Conservation (phyloP, 2,797 vertebrate genomes). For the Morelia viridis region DNA sequence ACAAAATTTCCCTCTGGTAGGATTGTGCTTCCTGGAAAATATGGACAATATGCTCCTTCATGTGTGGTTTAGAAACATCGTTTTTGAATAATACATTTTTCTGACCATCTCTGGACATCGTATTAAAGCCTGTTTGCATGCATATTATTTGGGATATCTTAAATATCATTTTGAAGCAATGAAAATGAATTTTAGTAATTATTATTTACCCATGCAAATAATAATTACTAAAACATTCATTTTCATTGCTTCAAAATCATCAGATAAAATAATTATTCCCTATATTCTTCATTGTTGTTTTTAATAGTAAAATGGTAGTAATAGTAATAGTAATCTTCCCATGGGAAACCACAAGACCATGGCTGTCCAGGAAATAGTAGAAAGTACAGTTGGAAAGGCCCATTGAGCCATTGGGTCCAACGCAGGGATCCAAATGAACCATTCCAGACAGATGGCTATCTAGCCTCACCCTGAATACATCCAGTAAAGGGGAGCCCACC, state of each 20-base stretch:
- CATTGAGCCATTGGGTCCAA: background rate
- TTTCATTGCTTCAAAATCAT: too few relatives aligned
- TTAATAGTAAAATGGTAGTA: too few relatives aligned
- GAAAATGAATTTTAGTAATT: conserved; percentile 12
- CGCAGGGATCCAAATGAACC: background rate
- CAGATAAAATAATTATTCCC: too few relatives aligned
- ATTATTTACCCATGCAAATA: conserved; percentile 1
- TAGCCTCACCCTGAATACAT: background rate
- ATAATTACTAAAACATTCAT: too few relatives aligned
- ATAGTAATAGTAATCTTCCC: background rate
- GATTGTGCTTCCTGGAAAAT: conserved; percentile 33
- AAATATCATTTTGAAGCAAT: conserved; percentile 24
- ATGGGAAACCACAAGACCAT: background rate
- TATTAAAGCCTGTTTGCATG: background rate
- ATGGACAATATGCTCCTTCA: background rate
- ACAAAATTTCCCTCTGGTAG: conserved; percentile 24
- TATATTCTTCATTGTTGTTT: too few relatives aligned
- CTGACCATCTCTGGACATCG: conserved; percentile 15
- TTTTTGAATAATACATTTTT: background rate
- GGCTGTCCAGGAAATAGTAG: background rate
- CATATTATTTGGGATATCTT: conserved; percentile 19
- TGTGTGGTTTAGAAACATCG: background rate
- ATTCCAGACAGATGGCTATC: background rate
- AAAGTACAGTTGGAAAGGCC: background rate
- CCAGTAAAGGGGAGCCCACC: background rate